Base-by-base conservation (phyloP, 2,113 vertebrate genomes). In the Phaetusa simplex region DNA sequence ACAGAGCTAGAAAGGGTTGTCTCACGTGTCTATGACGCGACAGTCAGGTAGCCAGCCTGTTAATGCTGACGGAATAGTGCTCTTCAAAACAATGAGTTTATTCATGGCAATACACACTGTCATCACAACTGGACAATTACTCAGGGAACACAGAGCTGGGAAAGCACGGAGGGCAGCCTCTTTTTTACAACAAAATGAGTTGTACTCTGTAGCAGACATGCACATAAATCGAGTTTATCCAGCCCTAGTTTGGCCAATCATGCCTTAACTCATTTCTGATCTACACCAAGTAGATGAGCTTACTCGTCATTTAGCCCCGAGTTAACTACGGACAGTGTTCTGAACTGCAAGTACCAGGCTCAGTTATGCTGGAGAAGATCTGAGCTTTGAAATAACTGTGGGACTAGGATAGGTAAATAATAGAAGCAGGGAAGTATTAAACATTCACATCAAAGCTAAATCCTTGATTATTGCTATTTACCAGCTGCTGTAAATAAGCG, bases 401-500 rank as follows among this genome's bases (percentile, higher is more conserved):
- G 69, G 45, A 84, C 56, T 79, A 72, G 56, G 56, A 82, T 87
- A 97, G 76, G 88, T 94, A 96, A 96, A 95, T 76, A 97, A 97
- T 29, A 97, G 96, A 96, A 85, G 24, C 21, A 66, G 30, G 18
- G 77, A 78, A 93, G 38, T 85, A 93, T n/a, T 95, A 91, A 94
- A 53, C 65, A 86, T 59, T 95, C 65, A 92, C 50, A 97, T 76
- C 52, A 89, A 97, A 95, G 76, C 66, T 69, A 78, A 97, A 65
- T 56, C 49, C 85, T 73, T 92, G 93, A 97, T 82, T 93, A 96
- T 88, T 97, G 90, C 72, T 77, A 69, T 96, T 95, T 91, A 83
- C 81, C 90, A 91, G 91, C 82, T 90, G 79, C 89, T 95, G 65
- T 96, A 97, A 97, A 96, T 94, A 95, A 81, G 90, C 64, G 84